Conservation (phyloP, 92 coral and sea anemone genomes). For the Plumapathes pennacea region DNA sequence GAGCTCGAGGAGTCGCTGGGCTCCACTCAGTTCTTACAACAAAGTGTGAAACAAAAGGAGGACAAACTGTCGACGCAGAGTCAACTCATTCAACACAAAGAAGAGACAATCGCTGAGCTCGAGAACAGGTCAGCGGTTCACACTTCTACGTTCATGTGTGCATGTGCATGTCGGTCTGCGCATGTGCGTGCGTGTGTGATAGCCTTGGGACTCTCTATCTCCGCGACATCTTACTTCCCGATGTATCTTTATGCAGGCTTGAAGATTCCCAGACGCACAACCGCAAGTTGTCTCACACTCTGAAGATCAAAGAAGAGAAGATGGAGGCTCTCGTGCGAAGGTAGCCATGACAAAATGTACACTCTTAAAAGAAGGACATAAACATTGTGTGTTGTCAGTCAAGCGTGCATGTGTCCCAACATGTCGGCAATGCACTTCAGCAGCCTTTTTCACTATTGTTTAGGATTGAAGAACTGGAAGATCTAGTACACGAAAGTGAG, state of each 20-base stretch:
- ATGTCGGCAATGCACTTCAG: neutral
- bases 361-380: neutral
- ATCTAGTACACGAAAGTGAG: conserved; percentile 52
- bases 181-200: neutral
- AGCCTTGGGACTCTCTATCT: neutral
- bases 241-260: conserved; percentile 46
- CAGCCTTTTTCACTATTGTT: neutral
- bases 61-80: conserved; percentile 62
- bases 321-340: conserved; percentile 66
- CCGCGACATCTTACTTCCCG: neutral
- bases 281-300: conserved; percentile 63
- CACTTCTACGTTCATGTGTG: neutral
- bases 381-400: too few relatives aligned
- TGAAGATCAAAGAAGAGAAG: conserved; percentile 87
- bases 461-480: conserved; percentile 77
- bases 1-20: conserved; percentile 68
- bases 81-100: conserved; percentile 58
- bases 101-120: conserved; percentile 72
- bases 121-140: conserved; percentile 82
- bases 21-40: conserved; percentile 62
- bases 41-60: conserved; percentile 62
- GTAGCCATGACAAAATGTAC: conserved; percentile 31
- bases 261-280: conserved; percentile 73
- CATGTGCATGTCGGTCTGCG: neutral
- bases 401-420: neutral